Conservation (phyloP, 2,888 invertebrate genomes). For the Diaphora mendica region DNA sequence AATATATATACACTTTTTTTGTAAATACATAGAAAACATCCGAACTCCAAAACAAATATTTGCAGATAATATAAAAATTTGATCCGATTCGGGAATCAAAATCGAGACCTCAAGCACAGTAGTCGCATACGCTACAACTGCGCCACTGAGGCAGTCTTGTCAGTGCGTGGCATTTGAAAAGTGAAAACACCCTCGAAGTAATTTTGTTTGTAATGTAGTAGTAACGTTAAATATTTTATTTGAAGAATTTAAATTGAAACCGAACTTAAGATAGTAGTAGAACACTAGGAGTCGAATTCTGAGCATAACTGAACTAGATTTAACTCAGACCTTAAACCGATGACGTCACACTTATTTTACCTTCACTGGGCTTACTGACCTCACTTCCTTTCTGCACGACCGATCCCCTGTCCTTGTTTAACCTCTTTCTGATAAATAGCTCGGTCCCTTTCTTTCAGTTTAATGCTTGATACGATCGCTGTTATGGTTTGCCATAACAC, state of each 20-base stretch:
- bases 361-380: constrained; percentile 48
- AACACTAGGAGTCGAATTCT: background rate
- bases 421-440: constrained; percentile 13
- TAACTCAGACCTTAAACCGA: constrained; percentile 19
- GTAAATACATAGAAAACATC: no score
- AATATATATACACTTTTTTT: no score
- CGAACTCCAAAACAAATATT: no score
- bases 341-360: constrained; percentile 25
- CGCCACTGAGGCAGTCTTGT: no score
- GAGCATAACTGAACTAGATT: constrained; percentile 5
- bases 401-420: constrained; percentile 20
- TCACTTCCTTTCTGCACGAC: constrained; percentile 42
- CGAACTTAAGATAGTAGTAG: background rate
- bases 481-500: background rate
- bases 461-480: constrained; percentile 2
- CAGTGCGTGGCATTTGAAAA: no score
- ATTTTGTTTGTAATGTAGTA: no score
- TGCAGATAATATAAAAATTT: no score
- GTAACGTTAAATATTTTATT: no score
- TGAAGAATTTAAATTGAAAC: background rate
- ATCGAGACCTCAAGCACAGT: no score
- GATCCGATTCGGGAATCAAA: no score
- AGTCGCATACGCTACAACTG: no score
- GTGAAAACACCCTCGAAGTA: no score
- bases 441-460: constrained; percentile 24